Percentiles rank a stretch among this genome's conserved stretches.
These are phyloP conservation scores for Noctua comes DNA, from an alignment of 2,888 invertebrate species.

Conservation along the genomic window DNA sequence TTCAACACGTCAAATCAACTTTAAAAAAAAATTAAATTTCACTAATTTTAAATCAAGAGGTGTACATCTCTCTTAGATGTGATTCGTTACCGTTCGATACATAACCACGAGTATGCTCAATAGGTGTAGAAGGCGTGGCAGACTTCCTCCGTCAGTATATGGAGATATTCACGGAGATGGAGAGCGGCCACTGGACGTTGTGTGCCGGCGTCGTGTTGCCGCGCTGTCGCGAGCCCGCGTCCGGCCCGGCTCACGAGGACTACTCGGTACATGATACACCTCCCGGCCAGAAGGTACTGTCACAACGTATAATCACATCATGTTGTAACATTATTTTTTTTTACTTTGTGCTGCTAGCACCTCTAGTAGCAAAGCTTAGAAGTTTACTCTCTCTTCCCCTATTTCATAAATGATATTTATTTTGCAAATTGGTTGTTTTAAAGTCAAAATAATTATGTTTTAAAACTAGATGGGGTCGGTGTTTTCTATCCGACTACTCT, in stretches of 20 bases:
- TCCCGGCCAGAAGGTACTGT: constrained; percentile 86
- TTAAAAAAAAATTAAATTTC: background rate
- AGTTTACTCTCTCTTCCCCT: background rate
- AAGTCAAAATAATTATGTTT: background rate
- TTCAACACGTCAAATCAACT: background rate
- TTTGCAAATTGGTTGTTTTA: background rate
- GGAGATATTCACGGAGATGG: constrained; percentile 74
- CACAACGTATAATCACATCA: background rate
- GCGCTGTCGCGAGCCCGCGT: constrained; percentile 66
- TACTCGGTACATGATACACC: constrained; percentile 87
- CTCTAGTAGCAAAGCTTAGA: background rate
- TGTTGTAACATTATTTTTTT: background rate
- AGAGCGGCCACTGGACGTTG: constrained; percentile 73
- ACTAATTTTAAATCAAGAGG: background rate
- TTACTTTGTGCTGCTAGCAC: background rate
- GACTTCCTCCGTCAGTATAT: constrained; percentile 79
- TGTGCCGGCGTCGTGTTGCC: constrained; percentile 76
- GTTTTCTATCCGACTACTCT: background rate
- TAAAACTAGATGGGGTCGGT: background rate
- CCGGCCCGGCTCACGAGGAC: constrained; percentile 73
- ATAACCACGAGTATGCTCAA: background rate
- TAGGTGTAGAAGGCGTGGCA: constrained; percentile 75
- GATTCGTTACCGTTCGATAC: background rate
- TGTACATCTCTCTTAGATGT: background rate
- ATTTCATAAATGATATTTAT: background rate